Evolutionary conservation across 2,888 invertebrate genomes (phyloP), one percentile per base, ranked within the genome.

Genomic region (Tachina grossa): DNA sequence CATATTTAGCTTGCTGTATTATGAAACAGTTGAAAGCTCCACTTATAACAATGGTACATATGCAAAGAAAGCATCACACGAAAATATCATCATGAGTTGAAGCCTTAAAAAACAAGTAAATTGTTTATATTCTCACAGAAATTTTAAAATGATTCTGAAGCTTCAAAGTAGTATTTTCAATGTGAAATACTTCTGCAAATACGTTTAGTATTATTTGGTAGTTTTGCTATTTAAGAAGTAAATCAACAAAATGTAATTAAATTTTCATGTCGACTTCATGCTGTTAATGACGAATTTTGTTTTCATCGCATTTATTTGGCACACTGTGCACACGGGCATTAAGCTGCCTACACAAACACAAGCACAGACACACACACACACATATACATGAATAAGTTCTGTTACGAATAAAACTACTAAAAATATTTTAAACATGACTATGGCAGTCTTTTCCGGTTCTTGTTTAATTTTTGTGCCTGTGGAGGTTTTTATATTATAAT

Each of bases 371-470:
- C n/a, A 22, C 55, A 22, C 1, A 41, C 39, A 11, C 51, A 16
- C 74, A 39, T 10, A n/a, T 22, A 49, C 11, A 55, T 5, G 11
- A 13, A 13, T 9, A 45, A 16, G 4, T 49, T 10, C 14, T 49
- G 5, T 22, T 45, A 75, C 11, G n/a, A 49, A 59, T 9, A 65
- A 65, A 55, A 75, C 19, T 45, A 71, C 55, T 22, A 57, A 66
- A 66, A 74, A 63, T 57, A 31, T 47, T 45, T 45, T 16, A 68
- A 41, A 45, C 16, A 77, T 63, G 61, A 72, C 19, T 49, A 76
- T 65, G 66, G 63, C 66, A 81, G 69, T 63, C 68, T 53, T 45
- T 81, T 66, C 47, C 31, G 65, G 51, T 63, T 71, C 43, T 83
- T 66, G 65, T 66, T 13, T 63, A 63, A n/a, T 59, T 57, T 71